A percentile compares a stretch with the other conserved stretches of the same genome.
These are phyloP conservation scores for Bucorvus abyssinicus DNA, from an alignment of 2,797 vertebrate genomes.

Conservation along the genomic window DNA sequence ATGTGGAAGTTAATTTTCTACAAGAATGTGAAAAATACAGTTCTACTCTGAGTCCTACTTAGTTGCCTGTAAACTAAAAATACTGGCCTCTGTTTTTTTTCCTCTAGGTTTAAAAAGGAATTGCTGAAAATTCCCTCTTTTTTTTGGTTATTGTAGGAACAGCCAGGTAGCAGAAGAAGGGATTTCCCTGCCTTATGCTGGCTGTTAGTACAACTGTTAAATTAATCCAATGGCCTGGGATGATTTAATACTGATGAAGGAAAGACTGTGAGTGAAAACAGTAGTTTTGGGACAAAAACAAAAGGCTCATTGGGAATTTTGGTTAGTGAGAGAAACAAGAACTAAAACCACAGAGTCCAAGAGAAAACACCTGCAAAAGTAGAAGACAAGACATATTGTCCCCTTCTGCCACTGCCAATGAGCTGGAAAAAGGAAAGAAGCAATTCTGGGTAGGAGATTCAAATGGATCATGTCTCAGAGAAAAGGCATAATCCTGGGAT, in stretches of 20 bases:
- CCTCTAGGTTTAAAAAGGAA: neutral
- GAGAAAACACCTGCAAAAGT: neutral
- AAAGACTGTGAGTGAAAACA: constrained; percentile 9
- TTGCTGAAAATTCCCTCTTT: neutral
- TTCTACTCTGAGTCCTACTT: neutral
- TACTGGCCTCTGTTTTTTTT: neutral
- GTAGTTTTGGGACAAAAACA: neutral
- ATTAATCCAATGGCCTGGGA: neutral
- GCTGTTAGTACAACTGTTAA: neutral
- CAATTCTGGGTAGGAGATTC: neutral
- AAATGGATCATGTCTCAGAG: neutral
- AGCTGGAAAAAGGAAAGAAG: neutral
- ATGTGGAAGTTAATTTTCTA: neutral
- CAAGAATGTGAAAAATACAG: neutral
- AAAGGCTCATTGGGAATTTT: neutral
- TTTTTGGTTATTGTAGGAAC: neutral
- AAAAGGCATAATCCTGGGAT: neutral
- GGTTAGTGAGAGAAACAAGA: constrained; percentile 7
- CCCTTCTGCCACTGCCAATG: neutral
- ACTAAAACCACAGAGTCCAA: neutral
- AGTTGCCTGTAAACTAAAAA: neutral
- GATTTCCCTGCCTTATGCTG: neutral
- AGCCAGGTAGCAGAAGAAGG: neutral
- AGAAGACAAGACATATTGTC: neutral
- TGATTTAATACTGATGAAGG: constrained; percentile 8